Evolutionary conservation across 2,113 vertebrate genomes (phyloP), one percentile per base, ranked within the genome.

Genomic region (Pteropus alecto): DNA sequence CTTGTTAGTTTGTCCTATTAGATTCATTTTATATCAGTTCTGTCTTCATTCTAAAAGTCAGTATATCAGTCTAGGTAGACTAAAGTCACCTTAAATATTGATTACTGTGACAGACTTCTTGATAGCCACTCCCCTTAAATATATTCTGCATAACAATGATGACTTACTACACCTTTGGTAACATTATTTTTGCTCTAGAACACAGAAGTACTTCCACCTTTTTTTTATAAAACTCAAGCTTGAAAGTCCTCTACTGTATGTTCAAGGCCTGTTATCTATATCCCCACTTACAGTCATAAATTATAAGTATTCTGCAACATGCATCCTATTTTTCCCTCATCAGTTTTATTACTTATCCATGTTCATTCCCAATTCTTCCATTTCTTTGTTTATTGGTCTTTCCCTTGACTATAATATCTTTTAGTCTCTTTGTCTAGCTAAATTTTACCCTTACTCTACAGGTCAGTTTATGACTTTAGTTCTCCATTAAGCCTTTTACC

Each of bases 21-120:
- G 15, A 61, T 93, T 81, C 7, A 22, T 56, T 93, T 96, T 43
- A 41, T 76, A 90, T 65, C 87, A 79, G 38, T 73, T 71, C 35
- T 21, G 86, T 74, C 33, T 70, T 93, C 51, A 96, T 78, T 82
- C 82, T 38, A 88, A 94, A 92, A 73, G 33, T 7, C 70, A 94
- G 38, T 78, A 43, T 68, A 41, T 28, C 30, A 68, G 43, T 33
- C 30, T 81, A 83, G 24, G 83, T 22, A 54, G n/a, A 56, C 14
- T 71, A 93, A 15, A 56, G 86, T 18, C 15, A n/a, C 41, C 65
- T 81, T 67, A 79, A 63, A 95, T 12, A 73, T 4, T 14, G 24
- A 74, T 76, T 84, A 92, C 6, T 56, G 7, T 8, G 78, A 43
- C 24, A 33, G 18, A 78, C 16, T 48, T 61, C 67, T 84, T 60